A percentile compares a stretch with the other conserved stretches of the same genome.
Evolutionary conservation across 1,140 invertebrate species (phyloP).

Genomic region (Plutomurus gul): DNA sequence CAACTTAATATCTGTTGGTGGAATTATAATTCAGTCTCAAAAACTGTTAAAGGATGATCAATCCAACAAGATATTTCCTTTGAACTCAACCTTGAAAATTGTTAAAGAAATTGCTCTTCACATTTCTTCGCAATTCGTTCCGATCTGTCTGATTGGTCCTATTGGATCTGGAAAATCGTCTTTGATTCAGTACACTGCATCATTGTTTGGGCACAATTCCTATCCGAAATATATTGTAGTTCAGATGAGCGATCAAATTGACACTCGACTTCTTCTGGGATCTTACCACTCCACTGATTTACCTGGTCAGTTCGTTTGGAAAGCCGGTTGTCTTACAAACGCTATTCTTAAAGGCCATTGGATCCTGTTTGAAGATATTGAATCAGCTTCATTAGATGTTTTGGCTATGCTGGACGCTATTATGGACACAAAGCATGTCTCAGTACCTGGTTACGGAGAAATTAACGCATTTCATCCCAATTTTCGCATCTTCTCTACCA

Average conservation of each 20-base stretch:
- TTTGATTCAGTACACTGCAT: conserved; percentile 84
- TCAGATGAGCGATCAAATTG: conserved; percentile 97
- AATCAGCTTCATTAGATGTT: conserved; percentile 90
- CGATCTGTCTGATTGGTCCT: conserved; percentile 83
- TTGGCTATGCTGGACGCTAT: conserved; percentile 83
- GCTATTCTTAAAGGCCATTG: conserved; percentile 67
- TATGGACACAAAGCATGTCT: conserved; percentile 79
- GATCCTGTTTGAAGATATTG: conserved; percentile 95
- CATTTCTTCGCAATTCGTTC: conserved; percentile 71
- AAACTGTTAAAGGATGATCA: conserved; percentile 55
- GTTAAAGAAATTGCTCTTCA: conserved; percentile 32
- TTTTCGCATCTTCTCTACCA: conserved; percentile 91
- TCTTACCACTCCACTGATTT: conserved; percentile 94
- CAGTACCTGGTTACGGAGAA: conserved; percentile 85
- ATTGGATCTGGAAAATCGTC: conserved; percentile 95
- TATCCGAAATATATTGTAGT: conserved; percentile 70
- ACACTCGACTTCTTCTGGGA: conserved; percentile 91
- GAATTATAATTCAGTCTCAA: neutral
- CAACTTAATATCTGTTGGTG: neutral
- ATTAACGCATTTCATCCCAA: conserved; percentile 73
- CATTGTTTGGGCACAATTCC: conserved; percentile 58
- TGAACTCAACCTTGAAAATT: conserved; percentile 44
- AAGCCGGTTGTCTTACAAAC: conserved; percentile 85
- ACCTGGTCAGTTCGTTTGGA: conserved; percentile 96
- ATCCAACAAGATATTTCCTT: conserved; percentile 56